phyloP scores from a whole-genome alignment of 2,113 vertebrate species.

The Prochilodus magdalenae region DNA sequence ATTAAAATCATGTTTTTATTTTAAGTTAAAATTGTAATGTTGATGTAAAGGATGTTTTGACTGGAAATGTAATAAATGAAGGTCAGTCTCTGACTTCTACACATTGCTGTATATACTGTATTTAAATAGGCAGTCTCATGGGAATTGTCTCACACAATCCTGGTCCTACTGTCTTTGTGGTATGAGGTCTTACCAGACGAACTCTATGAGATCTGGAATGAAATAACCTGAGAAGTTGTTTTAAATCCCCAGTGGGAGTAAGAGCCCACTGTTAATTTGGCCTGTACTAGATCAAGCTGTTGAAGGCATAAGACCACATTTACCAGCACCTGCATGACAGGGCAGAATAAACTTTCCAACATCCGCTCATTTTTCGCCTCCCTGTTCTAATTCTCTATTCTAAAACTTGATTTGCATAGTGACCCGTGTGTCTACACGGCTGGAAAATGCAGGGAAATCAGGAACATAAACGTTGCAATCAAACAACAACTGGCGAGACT shows the following conservation, averaged over 20 bases:
- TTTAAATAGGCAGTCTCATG: no score
- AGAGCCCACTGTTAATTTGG: slow-evolving; percentile 30
- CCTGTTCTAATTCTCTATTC: neutral
- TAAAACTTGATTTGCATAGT: neutral
- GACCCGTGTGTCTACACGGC: neutral
- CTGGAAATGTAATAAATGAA: no score
- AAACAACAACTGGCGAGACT: slow-evolving; percentile 8
- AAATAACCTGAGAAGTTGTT: slow-evolving; percentile 28
- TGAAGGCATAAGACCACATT: slow-evolving; percentile 7
- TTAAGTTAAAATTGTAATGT: no score
- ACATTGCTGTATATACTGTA: no score
- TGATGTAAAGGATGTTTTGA: no score
- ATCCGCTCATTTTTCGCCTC: neutral
- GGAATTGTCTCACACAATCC: no score
- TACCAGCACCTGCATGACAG: slow-evolving; percentile 7
- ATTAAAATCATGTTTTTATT: no score
- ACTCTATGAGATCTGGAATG: no score
- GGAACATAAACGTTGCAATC: slow-evolving; percentile 17
- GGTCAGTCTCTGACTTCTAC: no score
- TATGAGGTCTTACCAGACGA: neutral
- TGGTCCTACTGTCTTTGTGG: no score
- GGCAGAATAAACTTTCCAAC: slow-evolving; percentile 8
- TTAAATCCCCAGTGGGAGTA: slow-evolving; percentile 19
- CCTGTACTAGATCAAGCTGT: slow-evolving; percentile 24
- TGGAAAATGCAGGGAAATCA: neutral